Percentiles rank a stretch among this genome's conserved stretches.
phyloP scores from a whole-genome alignment of 2,797 vertebrate genomes.

The Pipistrellus pipistrellus region DNA sequence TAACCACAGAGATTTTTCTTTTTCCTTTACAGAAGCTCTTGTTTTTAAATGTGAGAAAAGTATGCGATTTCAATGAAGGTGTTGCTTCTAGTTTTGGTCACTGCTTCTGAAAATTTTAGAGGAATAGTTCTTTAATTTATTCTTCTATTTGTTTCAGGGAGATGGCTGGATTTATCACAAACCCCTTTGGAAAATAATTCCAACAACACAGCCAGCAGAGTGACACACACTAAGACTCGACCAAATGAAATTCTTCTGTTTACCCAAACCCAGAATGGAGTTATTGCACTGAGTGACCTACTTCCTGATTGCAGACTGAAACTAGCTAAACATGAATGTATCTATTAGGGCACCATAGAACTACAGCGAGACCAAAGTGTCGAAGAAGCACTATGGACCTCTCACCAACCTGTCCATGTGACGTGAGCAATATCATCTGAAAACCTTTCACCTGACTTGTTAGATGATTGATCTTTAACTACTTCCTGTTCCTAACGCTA shows the following conservation, averaged over 20 bases:
- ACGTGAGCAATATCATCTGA: conserved; percentile 78
- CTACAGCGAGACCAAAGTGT: conserved; percentile 82
- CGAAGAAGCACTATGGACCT: conserved; percentile 73
- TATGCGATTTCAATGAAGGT: neutral
- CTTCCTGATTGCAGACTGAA: conserved; percentile 86
- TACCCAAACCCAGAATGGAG: conserved; percentile 82
- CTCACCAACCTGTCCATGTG: conserved; percentile 81
- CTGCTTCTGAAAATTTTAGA: conserved; percentile 38
- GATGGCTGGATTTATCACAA: conserved; percentile 97
- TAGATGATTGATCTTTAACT: conserved; percentile 79
- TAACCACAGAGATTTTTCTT: neutral
- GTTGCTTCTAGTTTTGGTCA: conserved; percentile 29
- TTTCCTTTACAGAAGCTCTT: neutral
- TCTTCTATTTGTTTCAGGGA: conserved; percentile 90
- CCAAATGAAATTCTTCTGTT: conserved; percentile 80
- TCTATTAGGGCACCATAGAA: conserved; percentile 85
- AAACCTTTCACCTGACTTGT: conserved; percentile 84
- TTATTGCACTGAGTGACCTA: conserved; percentile 86
- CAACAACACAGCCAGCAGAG: conserved; percentile 83
- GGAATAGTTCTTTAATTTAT: conserved; percentile 31
- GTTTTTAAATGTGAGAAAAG: conserved; percentile 28
- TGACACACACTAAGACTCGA: conserved; percentile 80
- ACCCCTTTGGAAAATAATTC: conserved; percentile 94
- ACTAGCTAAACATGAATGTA: conserved; percentile 84
- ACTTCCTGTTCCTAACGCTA: conserved; percentile 83